Conservation (phyloP, 2,888 invertebrate genomes). For the Drosophila mettleri region DNA sequence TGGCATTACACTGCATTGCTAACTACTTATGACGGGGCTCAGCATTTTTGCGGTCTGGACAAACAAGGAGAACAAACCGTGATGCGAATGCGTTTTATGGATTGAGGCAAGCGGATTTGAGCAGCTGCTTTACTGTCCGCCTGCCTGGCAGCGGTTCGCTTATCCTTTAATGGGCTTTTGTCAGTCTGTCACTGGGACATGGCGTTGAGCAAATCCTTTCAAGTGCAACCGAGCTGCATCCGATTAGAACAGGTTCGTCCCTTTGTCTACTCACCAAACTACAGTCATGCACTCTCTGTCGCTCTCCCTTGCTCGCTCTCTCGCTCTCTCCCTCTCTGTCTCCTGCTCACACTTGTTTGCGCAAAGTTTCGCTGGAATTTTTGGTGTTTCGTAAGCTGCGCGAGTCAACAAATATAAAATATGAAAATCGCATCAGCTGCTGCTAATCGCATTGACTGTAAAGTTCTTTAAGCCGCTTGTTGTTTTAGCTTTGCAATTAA, state of each 20-base stretch:
- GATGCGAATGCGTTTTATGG: constrained; percentile 48
- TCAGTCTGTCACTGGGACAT: constrained; percentile 61
- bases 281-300: constrained; percentile 52
- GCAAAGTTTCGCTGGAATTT: constrained; percentile 63
- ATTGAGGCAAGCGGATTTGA: constrained; percentile 29
- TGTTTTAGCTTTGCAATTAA: constrained; percentile 79
- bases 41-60: constrained; percentile 57
- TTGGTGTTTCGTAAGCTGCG: constrained; percentile 34
- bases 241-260: constrained; percentile 78
- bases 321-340: constrained; percentile 5
- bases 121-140: constrained; percentile 36
- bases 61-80: constrained; percentile 46
- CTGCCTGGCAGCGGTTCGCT: constrained; percentile 38
- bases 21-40: constrained; percentile 40
- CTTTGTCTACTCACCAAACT: constrained; percentile 61
- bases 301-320: neutral
- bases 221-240: constrained; percentile 80
- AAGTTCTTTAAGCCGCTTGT: constrained; percentile 73
- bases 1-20: constrained; percentile 67
- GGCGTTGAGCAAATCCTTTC: constrained; percentile 69
- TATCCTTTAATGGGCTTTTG: constrained; percentile 81
- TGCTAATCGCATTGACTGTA: constrained; percentile 72
- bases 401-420: constrained; percentile 51
- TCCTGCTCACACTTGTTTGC: constrained; percentile 21
- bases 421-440: constrained; percentile 54